Evolutionary conservation across 2,888 invertebrate species (phyloP), one percentile per base, ranked within the genome.

Genomic region (Aromia moschata): DNA sequence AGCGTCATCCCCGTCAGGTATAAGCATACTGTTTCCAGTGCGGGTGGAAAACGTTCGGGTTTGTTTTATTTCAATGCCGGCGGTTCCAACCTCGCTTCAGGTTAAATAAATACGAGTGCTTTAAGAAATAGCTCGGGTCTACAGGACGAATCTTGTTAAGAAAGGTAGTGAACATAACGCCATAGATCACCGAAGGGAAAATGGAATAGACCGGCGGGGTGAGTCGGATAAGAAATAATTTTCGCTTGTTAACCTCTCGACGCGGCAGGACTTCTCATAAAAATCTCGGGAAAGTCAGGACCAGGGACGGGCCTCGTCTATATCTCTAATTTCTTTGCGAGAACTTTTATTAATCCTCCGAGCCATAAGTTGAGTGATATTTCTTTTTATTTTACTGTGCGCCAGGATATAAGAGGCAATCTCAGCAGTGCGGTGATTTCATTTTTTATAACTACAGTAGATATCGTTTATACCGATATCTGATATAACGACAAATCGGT

Each of bases 221-320:
- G 11, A 36, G 49, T 49, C 14, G 49, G 38, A 25, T 43, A 38
- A 38, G 49, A 49, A 49, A 49, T 49, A 49, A 49, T 49, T 49
- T 40, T 49, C 49, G 38, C 49, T 49, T 49, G 49, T 40, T 49
- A 49, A 49, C 49, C 25, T 49, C 38, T 47, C 49, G 25, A 25
- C 17, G 43, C 25, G 17, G 41, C 20, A 17, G 18, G 41, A 16
- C 1, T 43, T 43, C 25, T 43, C 43, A 43, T 43, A 43, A 43
- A 43, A 17, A 20, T 43, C 43, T 20, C 43, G 18, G 25, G 12
- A 43, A 25, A 2, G 43, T 9, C 20, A 43, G 2, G n/a, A 14
- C 14, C 25, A 43, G 43, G 25, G 43, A 12, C 43, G 43, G 43
- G 14, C n/a, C 43, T 1, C 9, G 25, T 7, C 25, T 25, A 25